Evolutionary conservation across 2,888 invertebrate species (phyloP).

Genomic region (Volucella inflata): DNA sequence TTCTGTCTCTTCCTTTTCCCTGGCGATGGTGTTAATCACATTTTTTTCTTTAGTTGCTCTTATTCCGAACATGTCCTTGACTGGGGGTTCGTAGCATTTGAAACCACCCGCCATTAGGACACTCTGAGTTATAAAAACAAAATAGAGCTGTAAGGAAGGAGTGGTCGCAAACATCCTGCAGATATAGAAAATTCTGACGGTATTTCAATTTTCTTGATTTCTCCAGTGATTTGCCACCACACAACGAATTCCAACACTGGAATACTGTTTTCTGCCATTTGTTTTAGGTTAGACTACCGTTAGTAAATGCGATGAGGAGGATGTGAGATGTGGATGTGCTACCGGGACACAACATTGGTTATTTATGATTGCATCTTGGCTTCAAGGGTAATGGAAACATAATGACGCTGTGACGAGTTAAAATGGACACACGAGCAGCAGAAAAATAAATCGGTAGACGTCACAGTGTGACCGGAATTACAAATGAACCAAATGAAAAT

Average conservation of each 20-base stretch:
- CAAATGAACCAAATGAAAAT: constrained; percentile 20
- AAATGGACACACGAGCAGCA: constrained; percentile 49
- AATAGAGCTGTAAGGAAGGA: background rate
- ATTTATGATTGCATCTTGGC: constrained; percentile 66
- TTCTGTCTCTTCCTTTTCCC: background rate
- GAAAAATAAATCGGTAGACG: constrained; percentile 52
- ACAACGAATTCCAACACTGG: constrained; percentile 39
- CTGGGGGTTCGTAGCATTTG: constrained; percentile 27
- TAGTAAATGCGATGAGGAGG: background rate
- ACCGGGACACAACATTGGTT: constrained; percentile 37
- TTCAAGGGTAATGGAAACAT: constrained; percentile 62
- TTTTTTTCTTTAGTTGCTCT: constrained; percentile 37
- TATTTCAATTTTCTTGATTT: constrained; percentile 68
- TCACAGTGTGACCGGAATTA: constrained; percentile 48
- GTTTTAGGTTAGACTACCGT: constrained; percentile 37
- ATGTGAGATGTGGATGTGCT: background rate
- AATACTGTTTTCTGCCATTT: constrained; percentile 37
- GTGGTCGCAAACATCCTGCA: constrained; percentile 13
- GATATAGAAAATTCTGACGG: constrained; percentile 57
- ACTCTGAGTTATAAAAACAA: constrained; percentile 51
- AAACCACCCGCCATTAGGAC: constrained; percentile 49
- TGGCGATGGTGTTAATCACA: constrained; percentile 34
- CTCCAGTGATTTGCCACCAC: constrained; percentile 66
- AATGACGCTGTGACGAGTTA: constrained; percentile 64
- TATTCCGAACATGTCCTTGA: constrained; percentile 57